Conservation (phyloP, 2,888 invertebrate species). For the Drosophila neotestacea region DNA sequence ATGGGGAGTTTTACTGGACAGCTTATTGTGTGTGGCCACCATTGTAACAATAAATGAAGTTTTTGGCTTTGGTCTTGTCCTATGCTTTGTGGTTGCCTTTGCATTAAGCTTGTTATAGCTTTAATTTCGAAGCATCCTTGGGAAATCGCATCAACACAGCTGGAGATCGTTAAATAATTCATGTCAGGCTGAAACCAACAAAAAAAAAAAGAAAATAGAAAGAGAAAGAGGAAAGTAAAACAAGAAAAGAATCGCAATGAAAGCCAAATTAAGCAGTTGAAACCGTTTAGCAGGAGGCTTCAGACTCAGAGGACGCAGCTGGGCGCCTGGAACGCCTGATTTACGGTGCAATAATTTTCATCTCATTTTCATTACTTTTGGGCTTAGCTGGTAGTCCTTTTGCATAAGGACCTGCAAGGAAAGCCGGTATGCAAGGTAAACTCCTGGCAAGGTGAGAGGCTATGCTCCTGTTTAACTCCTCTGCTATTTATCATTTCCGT, state of each 20-base stretch:
- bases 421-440: background rate
- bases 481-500: constrained; percentile 69
- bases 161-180: constrained; percentile 82
- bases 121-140: constrained; percentile 73
- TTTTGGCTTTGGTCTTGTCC: constrained; percentile 41
- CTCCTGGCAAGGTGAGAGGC: constrained; percentile 39
- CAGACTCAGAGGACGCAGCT: constrained; percentile 56
- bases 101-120: constrained; percentile 78
- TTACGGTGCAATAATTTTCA: constrained; percentile 80
- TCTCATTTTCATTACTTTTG: constrained; percentile 80
- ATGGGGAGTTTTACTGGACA: constrained; percentile 11
- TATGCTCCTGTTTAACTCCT: constrained; percentile 28
- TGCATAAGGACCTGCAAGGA: constrained; percentile 45
- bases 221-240: constrained; percentile 23
- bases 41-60: constrained; percentile 77
- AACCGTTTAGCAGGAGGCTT: constrained; percentile 64
- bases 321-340: constrained; percentile 64
- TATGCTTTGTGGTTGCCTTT: constrained; percentile 57
- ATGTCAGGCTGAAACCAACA: constrained; percentile 64
- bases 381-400: constrained; percentile 54
- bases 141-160: constrained; percentile 79
- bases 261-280: constrained; percentile 82
- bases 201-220: constrained; percentile 12
- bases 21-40: constrained; percentile 63
- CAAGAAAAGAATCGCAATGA: constrained; percentile 71